These are phyloP conservation scores for Lepidocolaptes lacrymiger DNA, from an alignment of 2,797 vertebrate species.

Conservation along the genomic window DNA sequence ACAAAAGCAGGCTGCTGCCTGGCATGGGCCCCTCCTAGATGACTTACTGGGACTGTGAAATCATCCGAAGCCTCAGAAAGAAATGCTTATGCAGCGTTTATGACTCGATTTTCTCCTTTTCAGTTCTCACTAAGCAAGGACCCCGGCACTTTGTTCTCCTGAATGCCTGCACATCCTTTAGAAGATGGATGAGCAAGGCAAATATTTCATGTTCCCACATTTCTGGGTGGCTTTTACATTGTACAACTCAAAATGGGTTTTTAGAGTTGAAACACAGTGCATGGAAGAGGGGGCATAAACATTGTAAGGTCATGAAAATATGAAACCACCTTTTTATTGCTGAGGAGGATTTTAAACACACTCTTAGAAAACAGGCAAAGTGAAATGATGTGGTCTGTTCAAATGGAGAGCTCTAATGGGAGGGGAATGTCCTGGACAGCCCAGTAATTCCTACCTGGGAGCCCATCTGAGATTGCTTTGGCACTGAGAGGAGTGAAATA, in stretches of 20 bases:
- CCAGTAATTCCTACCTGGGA: background rate
- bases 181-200: background rate
- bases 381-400: background rate
- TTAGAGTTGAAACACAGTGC: background rate
- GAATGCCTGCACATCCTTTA: background rate
- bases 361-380: background rate
- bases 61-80: constrained; percentile 70
- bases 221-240: background rate
- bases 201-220: background rate
- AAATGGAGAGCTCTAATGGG: background rate
- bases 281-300: background rate
- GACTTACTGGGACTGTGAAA: constrained; percentile 69
- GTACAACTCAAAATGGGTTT: background rate
- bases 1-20: constrained; percentile 71
- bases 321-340: background rate
- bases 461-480: background rate
- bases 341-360: background rate
- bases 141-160: background rate
- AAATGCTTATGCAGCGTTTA: constrained; percentile 58
- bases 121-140: background rate
- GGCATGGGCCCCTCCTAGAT: constrained; percentile 71
- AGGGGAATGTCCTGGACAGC: background rate
- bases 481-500: background rate
- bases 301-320: background rate
- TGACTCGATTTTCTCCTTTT: constrained; percentile 57